Evolutionary conservation across 2,888 invertebrate species (phyloP).

Genomic region (Amorpha juglandis): DNA sequence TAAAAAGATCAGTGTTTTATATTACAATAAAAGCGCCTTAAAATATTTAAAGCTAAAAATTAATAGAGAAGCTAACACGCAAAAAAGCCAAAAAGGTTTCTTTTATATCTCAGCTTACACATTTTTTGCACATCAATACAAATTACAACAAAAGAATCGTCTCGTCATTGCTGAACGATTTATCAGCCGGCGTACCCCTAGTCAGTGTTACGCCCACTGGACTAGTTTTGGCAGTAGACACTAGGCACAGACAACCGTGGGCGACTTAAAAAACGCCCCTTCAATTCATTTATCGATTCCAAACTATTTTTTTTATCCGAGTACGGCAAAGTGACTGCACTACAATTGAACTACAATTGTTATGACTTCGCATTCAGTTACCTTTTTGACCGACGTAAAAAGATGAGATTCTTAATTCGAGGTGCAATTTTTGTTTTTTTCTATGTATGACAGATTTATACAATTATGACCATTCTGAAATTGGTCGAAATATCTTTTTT

Average conservation of each 20-base stretch:
- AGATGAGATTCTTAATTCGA: no score
- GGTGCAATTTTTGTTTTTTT: no score
- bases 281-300: background rate
- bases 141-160: background rate
- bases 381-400: no score
- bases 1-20: no score
- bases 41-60: background rate
- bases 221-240: background rate
- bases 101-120: background rate
- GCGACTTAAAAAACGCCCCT: background rate
- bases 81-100: background rate
- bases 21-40: background rate
- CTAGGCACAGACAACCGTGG: background rate
- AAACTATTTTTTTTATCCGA: no score
- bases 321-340: no score
- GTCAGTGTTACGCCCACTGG: background rate
- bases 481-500: no score
- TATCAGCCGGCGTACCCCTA: background rate
- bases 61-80: background rate
- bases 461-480: no score
- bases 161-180: slow-evolving; percentile 12
- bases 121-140: slow-evolving; percentile 11
- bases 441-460: no score
- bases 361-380: no score
- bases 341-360: no score